Conservation (phyloP, 2,113 vertebrate genomes). For the Oncorhynchus mykiss region DNA sequence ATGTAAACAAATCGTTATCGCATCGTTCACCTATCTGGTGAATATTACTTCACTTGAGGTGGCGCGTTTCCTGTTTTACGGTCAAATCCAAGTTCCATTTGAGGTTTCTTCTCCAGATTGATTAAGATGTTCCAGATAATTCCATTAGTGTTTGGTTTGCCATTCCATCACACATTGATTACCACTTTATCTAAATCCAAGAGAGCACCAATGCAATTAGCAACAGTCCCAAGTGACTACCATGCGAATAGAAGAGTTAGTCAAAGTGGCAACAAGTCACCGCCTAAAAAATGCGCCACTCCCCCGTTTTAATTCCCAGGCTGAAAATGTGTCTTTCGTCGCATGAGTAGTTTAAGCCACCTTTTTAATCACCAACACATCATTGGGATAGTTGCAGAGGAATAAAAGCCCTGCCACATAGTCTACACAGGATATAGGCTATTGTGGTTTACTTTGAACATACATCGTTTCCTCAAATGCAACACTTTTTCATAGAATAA, state of each 20-base stretch:
- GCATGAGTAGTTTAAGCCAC: not conserved
- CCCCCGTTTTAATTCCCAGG: not conserved
- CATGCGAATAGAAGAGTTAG: not conserved
- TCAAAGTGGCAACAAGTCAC: not conserved
- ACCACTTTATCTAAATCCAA: slow-evolving; percentile 11
- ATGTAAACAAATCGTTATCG: not conserved
- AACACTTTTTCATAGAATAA: not conserved
- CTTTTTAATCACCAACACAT: not conserved
- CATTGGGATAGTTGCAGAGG: not conserved
- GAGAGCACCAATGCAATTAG: slow-evolving; percentile 25
- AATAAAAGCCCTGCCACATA: not conserved
- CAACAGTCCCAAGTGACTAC: slow-evolving; percentile 32
- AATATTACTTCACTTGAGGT: not conserved
- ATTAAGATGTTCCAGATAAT: not conserved
- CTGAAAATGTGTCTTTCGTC: not conserved
- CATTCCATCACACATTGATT: not conserved
- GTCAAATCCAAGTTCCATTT: not conserved
- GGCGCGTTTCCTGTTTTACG: not conserved
- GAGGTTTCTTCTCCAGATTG: not conserved
- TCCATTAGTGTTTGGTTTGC: not conserved
- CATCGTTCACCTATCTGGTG: not conserved
- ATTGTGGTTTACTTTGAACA: not conserved
- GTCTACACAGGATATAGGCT: not conserved
- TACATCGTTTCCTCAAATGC: not conserved
- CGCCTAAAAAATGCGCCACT: not conserved